Conservation (phyloP, 30 jellyfish, hydroid and myxozoan species). For the Phacellophora camtschatica region DNA sequence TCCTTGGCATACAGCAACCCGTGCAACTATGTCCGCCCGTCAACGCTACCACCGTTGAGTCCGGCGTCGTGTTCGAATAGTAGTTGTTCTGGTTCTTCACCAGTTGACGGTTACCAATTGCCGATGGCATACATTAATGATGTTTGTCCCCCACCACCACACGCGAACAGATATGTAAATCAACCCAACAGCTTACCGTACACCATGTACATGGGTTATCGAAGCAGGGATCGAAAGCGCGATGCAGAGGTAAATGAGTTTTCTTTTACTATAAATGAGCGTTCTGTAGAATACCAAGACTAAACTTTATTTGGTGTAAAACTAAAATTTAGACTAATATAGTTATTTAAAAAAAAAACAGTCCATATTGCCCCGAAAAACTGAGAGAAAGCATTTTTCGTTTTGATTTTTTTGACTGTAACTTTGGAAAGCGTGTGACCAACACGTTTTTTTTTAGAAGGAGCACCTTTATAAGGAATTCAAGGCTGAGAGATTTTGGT, state of each 20-base stretch:
- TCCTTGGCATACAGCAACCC: conserved; percentile 52
- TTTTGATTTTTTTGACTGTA: too few relatives aligned
- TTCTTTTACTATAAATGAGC: neutral
- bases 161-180: neutral
- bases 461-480: too few relatives aligned
- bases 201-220: conserved; percentile 49
- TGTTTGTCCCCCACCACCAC: neutral
- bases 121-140: conserved; percentile 13
- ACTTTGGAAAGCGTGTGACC: too few relatives aligned
- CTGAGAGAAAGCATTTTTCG: too few relatives aligned
- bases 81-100: conserved; percentile 55
- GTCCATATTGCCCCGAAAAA: too few relatives aligned
- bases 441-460: too few relatives aligned
- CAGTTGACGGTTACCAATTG: conserved; percentile 38
- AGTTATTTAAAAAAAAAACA: too few relatives aligned
- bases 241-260: conserved; percentile 16
- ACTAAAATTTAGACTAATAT: too few relatives aligned
- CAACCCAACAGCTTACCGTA: conserved; percentile 9
- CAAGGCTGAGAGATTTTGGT: too few relatives aligned
- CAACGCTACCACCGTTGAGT: conserved; percentile 3
- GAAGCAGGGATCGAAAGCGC: conserved; percentile 53
- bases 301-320: too few relatives aligned
- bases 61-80: conserved; percentile 70
- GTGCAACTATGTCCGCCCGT: conserved; percentile 50
- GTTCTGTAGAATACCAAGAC: too few relatives aligned